Evolutionary conservation across 35 echinoderm and acorn worm species (phyloP), one percentile per base, ranked within the genome.

Genomic region (Strongylocentrotus purpuratus): DNA sequence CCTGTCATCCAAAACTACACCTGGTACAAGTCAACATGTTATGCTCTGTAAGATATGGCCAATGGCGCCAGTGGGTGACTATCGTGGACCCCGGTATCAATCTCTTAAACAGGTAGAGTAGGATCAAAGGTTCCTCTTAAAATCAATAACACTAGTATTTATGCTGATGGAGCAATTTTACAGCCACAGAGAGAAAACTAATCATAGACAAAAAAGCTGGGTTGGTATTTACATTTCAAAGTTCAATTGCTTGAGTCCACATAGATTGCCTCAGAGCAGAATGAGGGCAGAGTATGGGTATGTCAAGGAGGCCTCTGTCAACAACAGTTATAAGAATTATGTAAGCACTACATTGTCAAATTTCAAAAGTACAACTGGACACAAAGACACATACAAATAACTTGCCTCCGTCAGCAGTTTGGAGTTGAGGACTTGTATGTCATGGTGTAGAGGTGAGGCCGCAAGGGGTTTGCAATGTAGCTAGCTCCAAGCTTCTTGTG

Each of bases 341-440:
- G 22, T n/a, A 28, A 78, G 4, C n/a, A 28, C 65, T 78, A 78
- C 65, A 78, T 78, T 18, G 20, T 7, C 20, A n/a, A 78, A 78
- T 78, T 28, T 78, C 20, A 28, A 78, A 70, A 71, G 20, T 78
- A 78, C 65, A n/a, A 78, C 28, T 78, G 65, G 65, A 78, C 65
- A 78, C 65, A 78, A 78, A 78, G 65, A n/a, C 65, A 78, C 65
- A n/a, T 78, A 78, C 65, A 78, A 78, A 78, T 78, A 78, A 78
- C 65, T 78, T 78, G 65, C 65, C 65, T 78, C 65, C 5, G 65
- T 78, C 65, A 28, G 65, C 65, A 78, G 65, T 22, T 78, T n/a
- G 65, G 65, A 78, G 65, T 22, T 78, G 65, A 78, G 65, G 20
- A 78, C 65, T 28, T 28, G 65, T 78, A n/a, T 78, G 65, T n/a